These are phyloP conservation scores for Hephaestus fuliginosus DNA, from an alignment of 2,797 vertebrate species.

Conservation along the genomic window DNA sequence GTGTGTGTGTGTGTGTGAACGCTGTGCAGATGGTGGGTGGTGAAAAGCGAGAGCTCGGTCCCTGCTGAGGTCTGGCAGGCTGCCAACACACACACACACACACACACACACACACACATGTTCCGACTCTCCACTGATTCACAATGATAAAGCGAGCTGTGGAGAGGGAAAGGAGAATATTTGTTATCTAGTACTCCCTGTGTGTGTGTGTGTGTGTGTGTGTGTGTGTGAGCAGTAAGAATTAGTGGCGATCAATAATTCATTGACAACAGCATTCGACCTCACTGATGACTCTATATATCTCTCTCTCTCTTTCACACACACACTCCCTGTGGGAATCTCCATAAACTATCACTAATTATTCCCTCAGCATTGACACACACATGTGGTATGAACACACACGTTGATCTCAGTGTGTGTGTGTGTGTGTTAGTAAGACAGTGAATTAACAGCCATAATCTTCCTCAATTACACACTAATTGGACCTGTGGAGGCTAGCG, in stretches of 20 bases:
- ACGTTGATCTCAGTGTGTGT: constrained; percentile 4
- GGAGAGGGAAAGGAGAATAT: constrained; percentile 51
- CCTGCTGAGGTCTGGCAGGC: constrained; percentile 73
- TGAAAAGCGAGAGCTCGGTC: constrained; percentile 65
- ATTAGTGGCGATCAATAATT: constrained; percentile 76
- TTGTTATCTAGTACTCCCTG: constrained; percentile 49
- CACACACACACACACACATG: constrained; percentile 36
- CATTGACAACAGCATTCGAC: constrained; percentile 69
- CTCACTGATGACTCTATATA: constrained; percentile 71
- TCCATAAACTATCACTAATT: constrained; percentile 65
- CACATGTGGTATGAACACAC: constrained; percentile 10
- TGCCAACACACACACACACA: constrained; percentile 63
- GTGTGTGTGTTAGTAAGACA: constrained; percentile 45
- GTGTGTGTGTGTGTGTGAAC: constrained; percentile 37
- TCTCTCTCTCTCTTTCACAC: constrained; percentile 46
- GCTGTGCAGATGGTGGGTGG: constrained; percentile 76
- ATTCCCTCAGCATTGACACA: constrained; percentile 57
- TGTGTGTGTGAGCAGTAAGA: constrained; percentile 46
- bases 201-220: constrained; percentile 17
- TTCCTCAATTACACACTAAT: constrained; percentile 78
- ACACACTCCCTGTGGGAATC: constrained; percentile 54
- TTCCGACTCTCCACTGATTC: constrained; percentile 47
- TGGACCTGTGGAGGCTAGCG: constrained; percentile 70
- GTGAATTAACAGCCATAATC: constrained; percentile 76
- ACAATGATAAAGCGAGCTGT: constrained; percentile 54